Percentiles rank a stretch among this genome's conserved stretches.
phyloP scores from a whole-genome alignment of 2,113 vertebrate genomes.

The Mionectes macconnelli region DNA sequence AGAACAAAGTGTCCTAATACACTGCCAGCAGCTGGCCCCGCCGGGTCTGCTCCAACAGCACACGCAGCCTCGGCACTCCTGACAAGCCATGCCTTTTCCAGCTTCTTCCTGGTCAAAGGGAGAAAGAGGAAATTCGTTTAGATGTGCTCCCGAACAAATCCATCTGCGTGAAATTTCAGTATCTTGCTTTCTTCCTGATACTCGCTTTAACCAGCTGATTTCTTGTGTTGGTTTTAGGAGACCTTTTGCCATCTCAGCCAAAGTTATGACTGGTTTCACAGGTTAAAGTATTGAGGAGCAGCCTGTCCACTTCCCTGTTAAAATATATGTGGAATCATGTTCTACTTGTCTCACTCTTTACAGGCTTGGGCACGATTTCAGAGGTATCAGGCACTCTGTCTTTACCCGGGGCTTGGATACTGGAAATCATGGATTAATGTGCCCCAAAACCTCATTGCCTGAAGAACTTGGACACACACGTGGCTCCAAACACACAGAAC shows the following conservation, averaged over 20 bases:
- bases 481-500: background rate
- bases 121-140: background rate
- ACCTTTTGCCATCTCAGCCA: background rate
- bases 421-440: background rate
- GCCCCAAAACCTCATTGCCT: background rate
- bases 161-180: background rate
- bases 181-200: background rate
- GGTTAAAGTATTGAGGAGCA: background rate
- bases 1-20: background rate
- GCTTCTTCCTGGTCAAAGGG: background rate
- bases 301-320: background rate
- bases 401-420: background rate
- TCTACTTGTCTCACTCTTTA: background rate
- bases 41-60: background rate
- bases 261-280: background rate
- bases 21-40: background rate
- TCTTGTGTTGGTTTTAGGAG: background rate
- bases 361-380: background rate
- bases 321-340: background rate
- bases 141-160: background rate
- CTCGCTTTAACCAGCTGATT: background rate
- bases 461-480: accelerated
- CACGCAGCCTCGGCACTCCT: background rate
- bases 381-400: background rate
- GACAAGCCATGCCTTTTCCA: background rate